These are phyloP conservation scores for Urocolius indicus DNA, from an alignment of 2,113 vertebrate species.

Conservation along the genomic window DNA sequence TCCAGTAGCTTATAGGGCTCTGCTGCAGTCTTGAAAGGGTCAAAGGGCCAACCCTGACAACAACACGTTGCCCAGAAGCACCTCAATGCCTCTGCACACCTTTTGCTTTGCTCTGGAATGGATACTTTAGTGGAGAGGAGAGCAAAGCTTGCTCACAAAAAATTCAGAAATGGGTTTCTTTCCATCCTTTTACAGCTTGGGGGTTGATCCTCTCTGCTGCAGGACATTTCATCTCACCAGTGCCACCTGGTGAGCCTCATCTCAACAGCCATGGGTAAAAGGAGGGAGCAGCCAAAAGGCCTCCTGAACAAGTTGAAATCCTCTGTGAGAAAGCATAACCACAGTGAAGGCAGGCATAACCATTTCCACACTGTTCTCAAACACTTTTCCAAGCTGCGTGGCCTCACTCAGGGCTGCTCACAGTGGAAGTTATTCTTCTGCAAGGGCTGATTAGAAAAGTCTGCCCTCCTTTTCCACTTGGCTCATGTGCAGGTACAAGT, in stretches of 20 bases:
- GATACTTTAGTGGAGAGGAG: not conserved
- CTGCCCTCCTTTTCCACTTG: slow-evolving; percentile 2
- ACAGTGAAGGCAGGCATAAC: not conserved
- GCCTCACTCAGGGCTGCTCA: not conserved
- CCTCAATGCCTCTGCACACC: not conserved
- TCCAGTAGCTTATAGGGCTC: not conserved
- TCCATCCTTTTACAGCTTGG: not conserved
- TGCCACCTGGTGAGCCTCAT: not conserved
- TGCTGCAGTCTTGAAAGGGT: not conserved
- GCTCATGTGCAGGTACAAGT: not conserved
- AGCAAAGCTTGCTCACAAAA: not conserved
- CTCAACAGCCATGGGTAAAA: not conserved
- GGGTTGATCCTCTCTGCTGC: not conserved
- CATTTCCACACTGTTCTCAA: not conserved
- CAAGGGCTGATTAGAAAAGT: not conserved
- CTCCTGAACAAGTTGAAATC: not conserved
- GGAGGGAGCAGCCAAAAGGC: not conserved
- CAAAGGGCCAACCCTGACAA: not conserved
- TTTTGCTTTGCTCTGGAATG: not conserved
- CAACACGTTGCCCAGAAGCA: not conserved
- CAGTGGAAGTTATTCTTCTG: not conserved
- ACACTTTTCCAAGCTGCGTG: not conserved
- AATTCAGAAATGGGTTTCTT: not conserved
- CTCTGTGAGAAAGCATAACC: not conserved
- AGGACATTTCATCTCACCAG: not conserved